Percentiles rank a stretch among this genome's conserved stretches.
These are phyloP conservation scores for Polymixis flavicincta DNA, from an alignment of 2,888 invertebrate species.

Conservation along the genomic window DNA sequence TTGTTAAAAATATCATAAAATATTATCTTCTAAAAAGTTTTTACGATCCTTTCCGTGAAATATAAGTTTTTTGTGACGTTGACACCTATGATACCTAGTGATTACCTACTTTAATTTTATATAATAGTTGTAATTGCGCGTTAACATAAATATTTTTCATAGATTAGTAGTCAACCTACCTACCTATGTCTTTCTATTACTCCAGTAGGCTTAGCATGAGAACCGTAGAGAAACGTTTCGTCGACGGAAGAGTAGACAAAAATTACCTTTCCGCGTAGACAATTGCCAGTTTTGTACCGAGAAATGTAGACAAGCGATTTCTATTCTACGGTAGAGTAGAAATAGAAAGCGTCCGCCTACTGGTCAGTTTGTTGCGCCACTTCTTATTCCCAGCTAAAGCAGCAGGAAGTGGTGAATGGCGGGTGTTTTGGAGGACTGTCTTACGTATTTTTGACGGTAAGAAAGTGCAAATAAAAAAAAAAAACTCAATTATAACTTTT, in stretches of 20 bases:
- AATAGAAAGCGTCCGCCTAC: too few species aligned
- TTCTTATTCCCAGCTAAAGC: background rate
- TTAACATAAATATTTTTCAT: slow-evolving; percentile 17
- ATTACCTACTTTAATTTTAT: slow-evolving; percentile 6
- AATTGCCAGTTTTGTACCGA: too few species aligned
- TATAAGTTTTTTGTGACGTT: slow-evolving; percentile 4
- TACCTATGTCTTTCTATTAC: background rate
- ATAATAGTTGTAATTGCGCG: slow-evolving; percentile 2
- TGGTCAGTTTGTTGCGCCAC: background rate
- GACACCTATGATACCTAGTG: background rate
- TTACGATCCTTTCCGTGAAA: slow-evolving; percentile 23
- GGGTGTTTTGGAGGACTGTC: background rate
- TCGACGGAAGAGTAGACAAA: too few species aligned
- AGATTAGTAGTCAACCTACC: background rate
- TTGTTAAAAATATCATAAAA: slow-evolving; percentile 20
- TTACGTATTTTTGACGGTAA: background rate
- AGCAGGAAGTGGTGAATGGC: background rate
- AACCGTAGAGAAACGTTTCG: too few species aligned
- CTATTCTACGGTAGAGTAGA: too few species aligned
- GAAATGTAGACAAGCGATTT: too few species aligned
- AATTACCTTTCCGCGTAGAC: too few species aligned
- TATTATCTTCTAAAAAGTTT: slow-evolving; percentile 29
- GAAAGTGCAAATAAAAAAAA: too few species aligned
- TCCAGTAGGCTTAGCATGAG: too few species aligned
- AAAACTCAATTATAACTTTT: too few species aligned